phyloP scores from a whole-genome alignment of 2,113 vertebrate species.

The Amphilophus citrinellus region DNA sequence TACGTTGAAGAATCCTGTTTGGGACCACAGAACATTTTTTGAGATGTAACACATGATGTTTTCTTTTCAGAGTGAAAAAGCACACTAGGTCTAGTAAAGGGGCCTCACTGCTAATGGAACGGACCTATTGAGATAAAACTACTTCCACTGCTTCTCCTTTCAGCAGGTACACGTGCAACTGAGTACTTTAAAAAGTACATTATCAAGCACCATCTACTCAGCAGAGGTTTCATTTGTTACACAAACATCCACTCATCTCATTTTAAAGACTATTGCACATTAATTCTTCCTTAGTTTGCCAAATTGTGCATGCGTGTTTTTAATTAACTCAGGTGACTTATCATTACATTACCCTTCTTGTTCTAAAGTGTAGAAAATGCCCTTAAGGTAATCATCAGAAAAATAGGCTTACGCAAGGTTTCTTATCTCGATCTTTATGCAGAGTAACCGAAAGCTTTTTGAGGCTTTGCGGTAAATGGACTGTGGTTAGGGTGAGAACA shows the following conservation, averaged over 20 bases:
- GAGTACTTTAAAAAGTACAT: slow-evolving; percentile 3
- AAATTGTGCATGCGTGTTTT: slow-evolving; percentile 2
- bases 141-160: slow-evolving; percentile 3
- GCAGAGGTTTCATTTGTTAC: not conserved
- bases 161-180: slow-evolving; percentile 31
- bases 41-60: not conserved
- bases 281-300: not conserved
- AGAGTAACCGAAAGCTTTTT: slow-evolving; percentile 12
- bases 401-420: slow-evolving; percentile 21
- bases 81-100: not conserved
- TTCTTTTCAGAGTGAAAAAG: not conserved
- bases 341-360: slow-evolving; percentile 1
- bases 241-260: not conserved
- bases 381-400: slow-evolving; percentile 18
- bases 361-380: not conserved
- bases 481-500: slow-evolving; percentile 18
- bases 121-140: not conserved
- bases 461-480: slow-evolving; percentile 38
- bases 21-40: slow-evolving; percentile 4
- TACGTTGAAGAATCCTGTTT: not conserved
- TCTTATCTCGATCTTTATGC: slow-evolving; percentile 40
- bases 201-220: not conserved
- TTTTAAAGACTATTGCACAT: slow-evolving; percentile 1
- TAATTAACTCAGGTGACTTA: slow-evolving; percentile 24
- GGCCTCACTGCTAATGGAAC: slow-evolving; percentile 22